These are phyloP conservation scores for Narcine bancroftii DNA, from an alignment of 2,113 vertebrate species.

Conservation along the genomic window DNA sequence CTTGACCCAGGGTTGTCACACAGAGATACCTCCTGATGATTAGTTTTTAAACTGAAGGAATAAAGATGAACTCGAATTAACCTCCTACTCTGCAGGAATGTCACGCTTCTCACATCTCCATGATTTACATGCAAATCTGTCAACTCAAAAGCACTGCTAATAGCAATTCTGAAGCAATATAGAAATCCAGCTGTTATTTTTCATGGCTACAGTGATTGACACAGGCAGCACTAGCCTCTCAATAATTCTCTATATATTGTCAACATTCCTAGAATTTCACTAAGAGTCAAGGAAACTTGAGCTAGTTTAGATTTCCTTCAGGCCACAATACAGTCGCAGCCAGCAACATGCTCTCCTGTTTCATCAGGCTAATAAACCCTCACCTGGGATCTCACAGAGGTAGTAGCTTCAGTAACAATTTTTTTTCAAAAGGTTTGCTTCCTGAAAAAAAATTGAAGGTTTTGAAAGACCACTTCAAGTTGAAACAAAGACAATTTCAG, in stretches of 20 bases:
- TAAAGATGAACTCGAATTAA: slow-evolving; percentile 24
- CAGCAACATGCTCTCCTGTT: background rate
- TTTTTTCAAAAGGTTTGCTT: too few relatives aligned
- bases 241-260: background rate
- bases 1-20: background rate
- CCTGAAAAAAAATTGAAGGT: too few relatives aligned
- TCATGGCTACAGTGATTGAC: background rate
- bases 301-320: background rate
- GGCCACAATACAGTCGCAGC: background rate
- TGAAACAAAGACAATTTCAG: too few relatives aligned
- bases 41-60: background rate
- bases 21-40: background rate
- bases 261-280: background rate
- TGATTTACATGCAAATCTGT: slow-evolving; percentile 7
- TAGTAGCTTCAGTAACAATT: too few relatives aligned
- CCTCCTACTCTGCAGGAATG: slow-evolving; percentile 12
- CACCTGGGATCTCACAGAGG: background rate
- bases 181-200: background rate
- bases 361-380: too few relatives aligned
- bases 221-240: background rate
- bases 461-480: too few relatives aligned
- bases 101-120: background rate
- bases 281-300: background rate
- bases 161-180: background rate
- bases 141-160: background rate